A percentile compares a stretch with the other conserved stretches of the same genome.
These are phyloP conservation scores for Hoplias malabaricus DNA, from an alignment of 2,113 vertebrate species.

Conservation along the genomic window DNA sequence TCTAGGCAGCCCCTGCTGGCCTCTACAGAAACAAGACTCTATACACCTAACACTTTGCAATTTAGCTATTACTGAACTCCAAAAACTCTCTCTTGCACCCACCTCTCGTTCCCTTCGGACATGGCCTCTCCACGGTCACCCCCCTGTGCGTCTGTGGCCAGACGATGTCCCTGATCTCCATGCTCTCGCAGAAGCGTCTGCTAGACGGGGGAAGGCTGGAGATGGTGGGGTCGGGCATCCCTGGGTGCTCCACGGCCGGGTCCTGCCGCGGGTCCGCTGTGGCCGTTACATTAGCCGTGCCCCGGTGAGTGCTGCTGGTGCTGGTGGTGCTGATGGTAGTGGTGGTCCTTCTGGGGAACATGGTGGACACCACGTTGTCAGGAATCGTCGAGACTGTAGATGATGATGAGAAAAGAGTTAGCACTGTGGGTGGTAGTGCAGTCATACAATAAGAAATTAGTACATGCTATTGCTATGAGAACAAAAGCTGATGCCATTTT, in stretches of 20 bases:
- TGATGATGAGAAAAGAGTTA: conserved; percentile 30
- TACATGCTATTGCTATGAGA: background rate
- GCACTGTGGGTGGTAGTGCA: background rate
- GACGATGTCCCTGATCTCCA: conserved; percentile 84
- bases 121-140: conserved; percentile 90
- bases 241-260: conserved; percentile 76
- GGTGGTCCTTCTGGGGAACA: conserved; percentile 82
- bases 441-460: background rate
- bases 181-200: conserved; percentile 89
- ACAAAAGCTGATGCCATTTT: background rate
- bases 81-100: conserved; percentile 30
- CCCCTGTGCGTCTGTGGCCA: conserved; percentile 96
- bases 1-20: background rate
- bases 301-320: conserved; percentile 74
- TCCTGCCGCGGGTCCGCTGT: conserved; percentile 82
- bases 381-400: conserved; percentile 86
- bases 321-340: conserved; percentile 71
- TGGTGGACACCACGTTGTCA: conserved; percentile 80
- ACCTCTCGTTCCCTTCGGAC: conserved; percentile 97
- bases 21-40: background rate
- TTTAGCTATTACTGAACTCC: background rate
- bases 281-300: conserved; percentile 68
- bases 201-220: conserved; percentile 86
- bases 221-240: conserved; percentile 79
- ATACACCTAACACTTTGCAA: background rate